Conservation (phyloP, 2,113 vertebrate species). For the Taxidea taxus region DNA sequence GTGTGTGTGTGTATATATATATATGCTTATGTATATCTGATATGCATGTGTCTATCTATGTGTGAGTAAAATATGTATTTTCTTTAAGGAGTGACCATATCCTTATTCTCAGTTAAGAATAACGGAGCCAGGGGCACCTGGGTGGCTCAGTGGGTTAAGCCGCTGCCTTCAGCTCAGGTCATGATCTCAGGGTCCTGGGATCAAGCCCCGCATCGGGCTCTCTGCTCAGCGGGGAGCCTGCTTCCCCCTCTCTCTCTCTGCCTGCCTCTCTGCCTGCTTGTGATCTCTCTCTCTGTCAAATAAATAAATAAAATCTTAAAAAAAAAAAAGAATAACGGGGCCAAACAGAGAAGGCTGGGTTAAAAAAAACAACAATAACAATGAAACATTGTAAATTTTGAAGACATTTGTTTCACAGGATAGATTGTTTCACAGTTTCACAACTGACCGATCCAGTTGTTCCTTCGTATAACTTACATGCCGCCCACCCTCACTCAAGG, state of each 20-base stretch:
- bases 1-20: not conserved
- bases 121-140: no score
- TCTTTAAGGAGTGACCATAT: not conserved
- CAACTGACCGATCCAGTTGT: not conserved
- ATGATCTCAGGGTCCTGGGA: no score
- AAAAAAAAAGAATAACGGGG: not conserved
- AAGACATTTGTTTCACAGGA: not conserved
- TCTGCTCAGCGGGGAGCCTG: no score
- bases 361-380: not conserved
- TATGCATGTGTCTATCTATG: not conserved
- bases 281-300: no score
- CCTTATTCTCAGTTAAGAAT: not conserved
- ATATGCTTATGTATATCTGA: not conserved
- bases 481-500: not conserved
- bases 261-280: no score
- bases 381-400: not conserved
- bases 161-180: no score
- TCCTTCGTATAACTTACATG: not conserved
- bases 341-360: not conserved
- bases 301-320: no score
- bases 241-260: no score
- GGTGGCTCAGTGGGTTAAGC: no score
- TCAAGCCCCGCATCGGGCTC: no score
- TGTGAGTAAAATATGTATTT: not conserved
- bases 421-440: no score